Base-by-base conservation (phyloP, 2,888 invertebrate genomes). In the Rhingia campestris region DNA sequence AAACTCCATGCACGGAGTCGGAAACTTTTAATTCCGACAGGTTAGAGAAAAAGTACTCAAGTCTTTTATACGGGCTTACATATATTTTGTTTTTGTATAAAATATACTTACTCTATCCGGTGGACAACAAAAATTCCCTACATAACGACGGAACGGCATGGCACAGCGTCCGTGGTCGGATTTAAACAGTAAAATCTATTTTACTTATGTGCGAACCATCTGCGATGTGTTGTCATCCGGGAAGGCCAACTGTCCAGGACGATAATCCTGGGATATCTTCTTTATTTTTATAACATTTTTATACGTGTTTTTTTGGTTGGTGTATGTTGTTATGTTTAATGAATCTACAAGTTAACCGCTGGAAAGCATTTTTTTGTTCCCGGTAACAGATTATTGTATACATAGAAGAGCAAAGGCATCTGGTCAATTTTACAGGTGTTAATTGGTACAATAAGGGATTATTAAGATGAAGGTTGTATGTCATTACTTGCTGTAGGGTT, bases 181-280 rank as follows among this genome's bases (percentile, higher is more conserved):
- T 79, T 66, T 79, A 59, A 45, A 7, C 73, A 59, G 59, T 73
- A 66, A 79, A 66, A 59, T 61, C 59, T 73, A 33, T 79, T 79
- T 79, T 66, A 64, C 77, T 72, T 64, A 64, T 73, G 64, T 79
- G 72, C 56, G 53, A 79, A 73, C 61, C 73, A 73, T 79, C 73
- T 79, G 79, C 43, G 53, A 73, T 59, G 79, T 66, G 53, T 49
- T 41, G 58, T 37, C 39, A 63, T 70, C 39, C 76, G 39, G 9
- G 49, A 47, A 39, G 45, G 22, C 56, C 35, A 47, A n/a, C 35
- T 10, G 33, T 74, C 49, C 41, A 53, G 64, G 30, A 51, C 45
- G 30, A 66, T 66, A 66, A 73, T 79, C 73, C 59, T 51, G 6
- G 64, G 79, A 73, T 66, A 53, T 73, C 45, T 79, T 73, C 59